A percentile compares a stretch with the other conserved stretches of the same genome.
Evolutionary conservation across 2,888 invertebrate species (phyloP).

Genomic region (Sycophila texana): DNA sequence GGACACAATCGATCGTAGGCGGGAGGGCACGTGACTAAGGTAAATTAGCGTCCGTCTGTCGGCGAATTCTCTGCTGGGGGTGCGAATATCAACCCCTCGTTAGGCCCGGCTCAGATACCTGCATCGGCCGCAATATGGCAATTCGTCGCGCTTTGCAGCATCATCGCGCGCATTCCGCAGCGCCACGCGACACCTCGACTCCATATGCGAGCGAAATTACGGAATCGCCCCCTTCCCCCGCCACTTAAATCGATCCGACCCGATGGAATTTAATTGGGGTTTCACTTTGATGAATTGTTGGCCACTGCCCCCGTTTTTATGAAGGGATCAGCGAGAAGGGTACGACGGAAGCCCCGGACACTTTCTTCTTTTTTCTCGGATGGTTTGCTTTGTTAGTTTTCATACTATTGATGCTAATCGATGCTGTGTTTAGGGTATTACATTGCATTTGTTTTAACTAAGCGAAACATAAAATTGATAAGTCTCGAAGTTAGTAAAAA

Average conservation of each 20-base stretch:
- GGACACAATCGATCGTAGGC: not conserved
- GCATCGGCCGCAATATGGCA: slow-evolving; percentile 49
- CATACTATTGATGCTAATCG: not conserved
- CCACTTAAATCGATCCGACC: not conserved
- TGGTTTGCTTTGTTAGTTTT: not conserved
- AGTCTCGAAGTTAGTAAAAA: too few relatives aligned
- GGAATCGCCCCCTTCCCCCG: not conserved
- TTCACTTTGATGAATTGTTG: slow-evolving; percentile 12
- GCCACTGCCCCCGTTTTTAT: not conserved
- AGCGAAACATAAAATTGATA: too few relatives aligned
- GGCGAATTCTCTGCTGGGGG: slow-evolving; percentile 24
- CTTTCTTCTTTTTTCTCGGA: not conserved
- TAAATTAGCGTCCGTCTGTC: slow-evolving; percentile 50
- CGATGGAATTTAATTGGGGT: slow-evolving; percentile 39
- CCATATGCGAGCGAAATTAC: slow-evolving; percentile 43
- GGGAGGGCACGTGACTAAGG: slow-evolving; percentile 33
- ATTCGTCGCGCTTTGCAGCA: slow-evolving; percentile 43
- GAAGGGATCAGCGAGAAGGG: not conserved
- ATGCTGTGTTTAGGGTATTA: not conserved
- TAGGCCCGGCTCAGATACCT: slow-evolving; percentile 34
- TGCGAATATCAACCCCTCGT: slow-evolving; percentile 49
- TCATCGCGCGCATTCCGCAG: slow-evolving; percentile 22
- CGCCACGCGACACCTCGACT: slow-evolving; percentile 1
- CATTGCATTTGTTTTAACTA: not conserved
- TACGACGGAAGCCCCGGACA: not conserved